Conservation (phyloP, 1,140 invertebrate genomes). For the Zaprionus inermis region DNA sequence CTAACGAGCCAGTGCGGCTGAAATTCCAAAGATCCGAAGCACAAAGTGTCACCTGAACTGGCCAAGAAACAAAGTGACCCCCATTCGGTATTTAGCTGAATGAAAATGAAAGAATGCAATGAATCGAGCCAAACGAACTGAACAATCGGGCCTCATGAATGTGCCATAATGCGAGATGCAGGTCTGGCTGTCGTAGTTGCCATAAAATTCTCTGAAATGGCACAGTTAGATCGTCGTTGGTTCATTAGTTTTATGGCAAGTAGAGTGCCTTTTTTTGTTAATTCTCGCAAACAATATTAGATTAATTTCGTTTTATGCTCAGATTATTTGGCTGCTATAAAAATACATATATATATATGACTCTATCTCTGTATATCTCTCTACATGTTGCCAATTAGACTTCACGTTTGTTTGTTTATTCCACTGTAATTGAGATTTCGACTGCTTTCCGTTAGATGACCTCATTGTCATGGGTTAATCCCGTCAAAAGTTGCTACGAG, state of each 20-base stretch:
- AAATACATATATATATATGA: too few species aligned
- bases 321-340: background rate
- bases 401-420: background rate
- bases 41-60: conserved; percentile 32
- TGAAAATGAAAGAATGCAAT: conserved; percentile 50
- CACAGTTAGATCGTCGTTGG: background rate
- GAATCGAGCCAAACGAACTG: conserved; percentile 12
- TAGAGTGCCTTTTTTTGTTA: too few species aligned
- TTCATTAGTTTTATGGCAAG: background rate
- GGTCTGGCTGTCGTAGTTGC: too few species aligned
- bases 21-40: conserved; percentile 54
- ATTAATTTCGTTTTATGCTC: background rate
- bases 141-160: conserved; percentile 22
- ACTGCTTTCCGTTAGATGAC: background rate
- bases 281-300: background rate
- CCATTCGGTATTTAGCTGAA: conserved; percentile 65
- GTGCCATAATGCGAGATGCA: background rate
- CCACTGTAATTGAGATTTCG: background rate
- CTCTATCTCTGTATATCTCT: too few species aligned
- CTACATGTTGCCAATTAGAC: too few species aligned
- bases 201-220: background rate
- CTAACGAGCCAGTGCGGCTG: conserved; percentile 37
- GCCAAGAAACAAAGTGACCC: conserved; percentile 51
- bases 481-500: background rate
- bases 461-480: background rate